Conservation (phyloP, 2,797 vertebrate genomes). For the Lepus townsendii region DNA sequence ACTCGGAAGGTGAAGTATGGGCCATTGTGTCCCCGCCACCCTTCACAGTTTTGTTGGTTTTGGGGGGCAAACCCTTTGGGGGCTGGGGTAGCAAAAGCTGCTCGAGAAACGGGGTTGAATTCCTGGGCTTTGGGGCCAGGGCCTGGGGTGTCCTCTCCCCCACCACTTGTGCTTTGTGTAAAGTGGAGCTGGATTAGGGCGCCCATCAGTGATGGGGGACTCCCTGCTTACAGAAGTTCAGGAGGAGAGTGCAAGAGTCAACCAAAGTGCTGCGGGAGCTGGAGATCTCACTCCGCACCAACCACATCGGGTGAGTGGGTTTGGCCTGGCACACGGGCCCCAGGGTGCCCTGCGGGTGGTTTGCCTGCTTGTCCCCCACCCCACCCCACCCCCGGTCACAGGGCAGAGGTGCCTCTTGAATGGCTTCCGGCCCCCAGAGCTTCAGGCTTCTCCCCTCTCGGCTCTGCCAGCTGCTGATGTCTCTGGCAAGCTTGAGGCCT, state of each 20-base stretch:
- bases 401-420: not conserved
- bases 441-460: slow-evolving; percentile 35
- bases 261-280: slow-evolving; percentile 97
- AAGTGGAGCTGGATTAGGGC: not conserved
- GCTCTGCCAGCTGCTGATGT: slow-evolving; percentile 71
- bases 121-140: not conserved
- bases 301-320: slow-evolving; percentile 96
- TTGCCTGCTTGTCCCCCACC: not conserved
- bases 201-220: slow-evolving; percentile 68
- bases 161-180: not conserved
- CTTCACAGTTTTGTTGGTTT: not conserved
- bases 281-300: slow-evolving; percentile 98
- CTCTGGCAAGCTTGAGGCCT: slow-evolving; percentile 69
- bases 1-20: slow-evolving; percentile 88
- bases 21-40: not conserved
- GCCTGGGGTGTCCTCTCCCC: not conserved
- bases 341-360: not conserved
- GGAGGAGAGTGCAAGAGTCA: slow-evolving; percentile 97
- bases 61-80: not conserved
- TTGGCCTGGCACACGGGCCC: not conserved
- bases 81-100: not conserved
- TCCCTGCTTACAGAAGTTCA: slow-evolving; percentile 94
- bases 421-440: slow-evolving; percentile 3
- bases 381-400: not conserved
- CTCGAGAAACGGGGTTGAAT: not conserved